Percentiles rank a stretch among this genome's conserved stretches.
Evolutionary conservation across 1,140 invertebrate genomes (phyloP).

Genomic region (Pararge aegeria): DNA sequence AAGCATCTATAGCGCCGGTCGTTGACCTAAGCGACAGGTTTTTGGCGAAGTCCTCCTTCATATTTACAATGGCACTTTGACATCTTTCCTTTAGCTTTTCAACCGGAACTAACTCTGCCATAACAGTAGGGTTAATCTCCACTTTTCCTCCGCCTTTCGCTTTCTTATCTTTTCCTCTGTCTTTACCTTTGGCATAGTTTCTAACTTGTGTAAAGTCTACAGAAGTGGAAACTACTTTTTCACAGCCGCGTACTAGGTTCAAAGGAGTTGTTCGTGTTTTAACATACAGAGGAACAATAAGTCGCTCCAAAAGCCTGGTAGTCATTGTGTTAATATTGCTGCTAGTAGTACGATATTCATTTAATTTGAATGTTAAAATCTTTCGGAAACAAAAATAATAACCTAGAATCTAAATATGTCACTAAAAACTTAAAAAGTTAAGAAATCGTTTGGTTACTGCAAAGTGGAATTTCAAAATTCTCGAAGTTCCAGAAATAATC

Average conservation of each 20-base stretch:
- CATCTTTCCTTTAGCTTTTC: conserved; percentile 85
- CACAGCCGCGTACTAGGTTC: conserved; percentile 33
- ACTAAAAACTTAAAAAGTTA: too few relatives aligned
- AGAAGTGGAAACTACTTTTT: conserved; percentile 34
- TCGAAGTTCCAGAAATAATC: too few relatives aligned
- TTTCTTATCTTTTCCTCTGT: conserved; percentile 84
- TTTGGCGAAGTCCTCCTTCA: conserved; percentile 90
- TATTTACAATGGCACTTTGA: conserved; percentile 82
- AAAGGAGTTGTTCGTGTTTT: conserved; percentile 38
- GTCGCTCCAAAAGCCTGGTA: conserved; percentile 47
- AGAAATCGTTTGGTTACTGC: too few relatives aligned
- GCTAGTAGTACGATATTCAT: not conserved
- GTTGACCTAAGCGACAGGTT: conserved; percentile 87
- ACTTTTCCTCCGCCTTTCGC: conserved; percentile 83
- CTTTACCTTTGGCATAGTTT: conserved; percentile 78
- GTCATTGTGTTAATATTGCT: conserved; percentile 36
- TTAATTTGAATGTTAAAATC: not conserved
- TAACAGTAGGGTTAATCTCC: conserved; percentile 84
- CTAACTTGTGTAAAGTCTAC: conserved; percentile 41
- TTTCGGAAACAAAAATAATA: not conserved
- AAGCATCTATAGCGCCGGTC: conserved; percentile 87
- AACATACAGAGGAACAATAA: conserved; percentile 40
- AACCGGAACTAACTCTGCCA: conserved; percentile 86
- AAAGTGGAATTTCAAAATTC: too few relatives aligned
- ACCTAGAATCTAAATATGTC: not conserved